These are phyloP conservation scores for Asobara japonica DNA, from an alignment of 1,140 invertebrate genomes.

Conservation along the genomic window DNA sequence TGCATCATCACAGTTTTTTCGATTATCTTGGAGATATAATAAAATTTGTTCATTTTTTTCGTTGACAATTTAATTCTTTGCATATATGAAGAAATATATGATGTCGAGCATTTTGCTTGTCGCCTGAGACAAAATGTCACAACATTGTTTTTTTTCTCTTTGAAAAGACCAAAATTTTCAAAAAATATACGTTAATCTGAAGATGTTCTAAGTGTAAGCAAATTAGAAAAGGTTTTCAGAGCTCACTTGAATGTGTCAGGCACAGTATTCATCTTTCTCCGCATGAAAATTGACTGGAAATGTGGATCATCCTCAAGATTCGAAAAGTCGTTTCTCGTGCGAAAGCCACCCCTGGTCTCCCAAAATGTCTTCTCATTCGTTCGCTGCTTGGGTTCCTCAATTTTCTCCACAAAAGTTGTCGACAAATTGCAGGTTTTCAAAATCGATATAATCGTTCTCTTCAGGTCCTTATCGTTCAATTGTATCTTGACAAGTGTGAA, in stretches of 20 bases:
- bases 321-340: constrained; percentile 61
- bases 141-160: too few species aligned
- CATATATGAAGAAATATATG: too few species aligned
- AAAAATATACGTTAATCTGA: not conserved
- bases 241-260: constrained; percentile 66
- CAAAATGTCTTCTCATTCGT: constrained; percentile 33
- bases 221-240: not conserved
- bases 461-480: constrained; percentile 75
- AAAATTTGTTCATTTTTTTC: too few species aligned
- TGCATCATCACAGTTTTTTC: too few species aligned
- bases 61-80: too few species aligned
- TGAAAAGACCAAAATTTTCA: too few species aligned
- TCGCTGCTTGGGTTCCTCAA: constrained; percentile 58
- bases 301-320: constrained; percentile 68
- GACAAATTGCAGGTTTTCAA: constrained; percentile 84
- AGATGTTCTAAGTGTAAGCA: too few species aligned
- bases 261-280: constrained; percentile 65
- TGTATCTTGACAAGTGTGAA: constrained; percentile 79
- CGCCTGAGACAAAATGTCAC: too few species aligned
- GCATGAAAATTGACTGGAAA: constrained; percentile 66
- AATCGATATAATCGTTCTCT: constrained; percentile 79
- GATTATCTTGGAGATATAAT: too few species aligned
- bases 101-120: too few species aligned
- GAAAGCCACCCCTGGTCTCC: constrained; percentile 41
- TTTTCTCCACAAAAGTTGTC: constrained; percentile 83